These are phyloP conservation scores for Noctua fimbriata DNA, from an alignment of 2,888 invertebrate species.

Conservation along the genomic window DNA sequence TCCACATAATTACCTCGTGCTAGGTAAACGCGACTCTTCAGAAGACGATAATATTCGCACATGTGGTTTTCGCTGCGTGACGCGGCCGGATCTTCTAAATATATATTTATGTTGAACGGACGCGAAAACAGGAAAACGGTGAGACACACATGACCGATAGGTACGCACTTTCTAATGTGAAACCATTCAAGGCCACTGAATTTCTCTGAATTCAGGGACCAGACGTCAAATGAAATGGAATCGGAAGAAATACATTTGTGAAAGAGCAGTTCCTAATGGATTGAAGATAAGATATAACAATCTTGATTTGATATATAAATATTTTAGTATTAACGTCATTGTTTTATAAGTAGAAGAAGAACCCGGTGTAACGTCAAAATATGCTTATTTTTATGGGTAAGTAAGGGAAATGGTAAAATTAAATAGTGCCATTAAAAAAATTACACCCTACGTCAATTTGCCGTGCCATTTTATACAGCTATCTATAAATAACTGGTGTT, in stretches of 20 bases:
- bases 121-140: slow-evolving; percentile 40
- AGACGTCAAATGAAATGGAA: slow-evolving; percentile 20
- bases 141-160: slow-evolving; percentile 15
- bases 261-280: slow-evolving; percentile 5
- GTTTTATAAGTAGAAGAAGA: neutral
- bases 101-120: slow-evolving; percentile 74
- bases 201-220: neutral
- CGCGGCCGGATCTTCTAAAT: slow-evolving; percentile 83
- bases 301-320: neutral
- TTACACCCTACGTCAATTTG: neutral
- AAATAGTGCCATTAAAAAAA: neutral
- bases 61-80: slow-evolving; percentile 75
- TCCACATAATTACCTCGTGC: neutral
- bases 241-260: neutral
- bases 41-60: slow-evolving; percentile 61
- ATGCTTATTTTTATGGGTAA: neutral
- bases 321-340: neutral
- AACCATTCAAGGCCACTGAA: slow-evolving; percentile 33
- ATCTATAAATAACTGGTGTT: neutral
- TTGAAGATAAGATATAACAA: neutral
- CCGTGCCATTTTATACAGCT: neutral
- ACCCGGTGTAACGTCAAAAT: neutral
- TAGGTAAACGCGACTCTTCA: slow-evolving; percentile 18
- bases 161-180: slow-evolving; percentile 30
- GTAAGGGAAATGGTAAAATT: neutral